phyloP scores from a whole-genome alignment of 2,113 vertebrate genomes.

The Sorex araneus region DNA sequence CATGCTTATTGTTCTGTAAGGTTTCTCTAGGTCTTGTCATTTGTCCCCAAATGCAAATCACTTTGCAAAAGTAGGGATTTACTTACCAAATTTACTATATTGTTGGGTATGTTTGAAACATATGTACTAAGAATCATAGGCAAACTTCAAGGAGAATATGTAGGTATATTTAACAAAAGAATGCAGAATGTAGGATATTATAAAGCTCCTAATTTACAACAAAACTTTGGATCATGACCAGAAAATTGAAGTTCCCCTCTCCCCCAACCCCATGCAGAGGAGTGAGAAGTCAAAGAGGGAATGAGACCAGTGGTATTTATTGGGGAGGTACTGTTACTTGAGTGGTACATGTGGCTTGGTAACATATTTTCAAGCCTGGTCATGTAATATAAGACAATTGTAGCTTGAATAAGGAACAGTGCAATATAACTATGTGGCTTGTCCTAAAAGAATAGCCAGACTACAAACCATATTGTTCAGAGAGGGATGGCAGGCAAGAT shows the following conservation, averaged over 20 bases:
- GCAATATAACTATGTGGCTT: background rate
- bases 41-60: background rate
- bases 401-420: background rate
- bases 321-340: too few relatives aligned
- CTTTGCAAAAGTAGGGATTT: constrained; percentile 33
- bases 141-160: constrained; percentile 14
- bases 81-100: constrained; percentile 3
- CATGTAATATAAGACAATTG: background rate
- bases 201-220: background rate
- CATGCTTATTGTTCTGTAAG: background rate
- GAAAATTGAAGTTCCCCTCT: too few relatives aligned
- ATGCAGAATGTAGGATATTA: background rate
- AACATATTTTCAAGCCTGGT: background rate
- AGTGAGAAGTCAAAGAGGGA: too few relatives aligned
- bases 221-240: too few relatives aligned
- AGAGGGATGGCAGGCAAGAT: background rate
- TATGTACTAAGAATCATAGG: constrained; percentile 1
- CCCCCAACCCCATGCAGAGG: too few relatives aligned
- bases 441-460: background rate
- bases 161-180: constrained; percentile 1
- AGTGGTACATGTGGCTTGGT: too few relatives aligned
- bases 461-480: background rate
- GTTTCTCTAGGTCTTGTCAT: background rate
- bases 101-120: constrained; percentile 15
- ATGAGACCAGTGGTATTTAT: too few relatives aligned